Percentiles rank a stretch among this genome's conserved stretches.
phyloP scores from a whole-genome alignment of 2,113 vertebrate species.

The Bungarus multicinctus region DNA sequence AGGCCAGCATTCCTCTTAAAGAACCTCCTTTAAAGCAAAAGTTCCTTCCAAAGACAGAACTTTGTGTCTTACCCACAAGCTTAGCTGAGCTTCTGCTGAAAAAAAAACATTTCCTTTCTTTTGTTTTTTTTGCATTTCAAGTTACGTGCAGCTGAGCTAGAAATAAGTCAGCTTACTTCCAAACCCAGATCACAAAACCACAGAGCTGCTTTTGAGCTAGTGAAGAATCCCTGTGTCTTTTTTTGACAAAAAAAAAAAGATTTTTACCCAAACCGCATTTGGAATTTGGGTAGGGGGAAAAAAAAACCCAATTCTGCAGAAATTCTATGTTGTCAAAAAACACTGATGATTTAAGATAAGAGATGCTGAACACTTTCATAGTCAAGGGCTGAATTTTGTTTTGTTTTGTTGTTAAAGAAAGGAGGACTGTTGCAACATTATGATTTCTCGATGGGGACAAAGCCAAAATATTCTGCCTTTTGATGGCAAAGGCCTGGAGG shows the following conservation, averaged over 20 bases:
- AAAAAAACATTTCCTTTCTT: not conserved
- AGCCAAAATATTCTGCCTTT: not conserved
- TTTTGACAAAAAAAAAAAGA: not conserved
- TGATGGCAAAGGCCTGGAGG: not conserved
- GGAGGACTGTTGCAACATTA: not conserved
- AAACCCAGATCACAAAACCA: not conserved
- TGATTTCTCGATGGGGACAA: not conserved
- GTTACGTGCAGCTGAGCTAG: not conserved
- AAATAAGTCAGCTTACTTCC: not conserved
- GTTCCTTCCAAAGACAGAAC: not conserved
- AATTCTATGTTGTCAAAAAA: not conserved
- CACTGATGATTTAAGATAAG: not conserved
- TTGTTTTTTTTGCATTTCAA: not conserved
- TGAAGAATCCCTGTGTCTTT: not conserved
- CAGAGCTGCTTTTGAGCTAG: not conserved
- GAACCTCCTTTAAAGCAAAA: not conserved
- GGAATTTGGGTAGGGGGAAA: not conserved
- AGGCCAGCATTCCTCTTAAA: not conserved
- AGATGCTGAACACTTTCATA: not conserved
- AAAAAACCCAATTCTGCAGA: not conserved
- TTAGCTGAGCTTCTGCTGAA: not conserved
- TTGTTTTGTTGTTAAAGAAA: not conserved
- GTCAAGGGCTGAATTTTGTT: not conserved
- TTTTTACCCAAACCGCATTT: not conserved
- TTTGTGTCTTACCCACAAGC: not conserved